Evolutionary conservation across 2,888 invertebrate species (phyloP).

Genomic region (Julus scanicus): DNA sequence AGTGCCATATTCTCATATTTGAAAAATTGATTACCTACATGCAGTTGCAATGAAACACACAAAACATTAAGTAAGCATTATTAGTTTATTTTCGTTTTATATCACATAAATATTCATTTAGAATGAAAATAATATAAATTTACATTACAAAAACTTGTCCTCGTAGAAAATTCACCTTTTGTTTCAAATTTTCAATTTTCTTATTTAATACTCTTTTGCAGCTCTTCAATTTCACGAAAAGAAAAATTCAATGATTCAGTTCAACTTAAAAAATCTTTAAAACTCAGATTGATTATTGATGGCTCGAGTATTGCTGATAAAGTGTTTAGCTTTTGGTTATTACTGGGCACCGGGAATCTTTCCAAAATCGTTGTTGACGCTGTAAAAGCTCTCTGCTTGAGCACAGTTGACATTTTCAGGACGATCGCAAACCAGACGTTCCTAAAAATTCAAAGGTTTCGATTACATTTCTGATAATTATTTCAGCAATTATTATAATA

Average conservation of each 20-base stretch:
- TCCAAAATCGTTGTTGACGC: constrained; percentile 57
- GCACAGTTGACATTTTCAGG: constrained; percentile 57
- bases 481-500: no score
- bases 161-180: background rate
- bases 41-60: background rate
- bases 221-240: no score
- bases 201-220: background rate
- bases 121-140: background rate
- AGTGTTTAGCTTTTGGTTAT: background rate
- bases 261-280: no score
- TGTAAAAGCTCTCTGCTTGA: constrained; percentile 54
- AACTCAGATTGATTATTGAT: no score
- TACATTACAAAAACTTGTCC: background rate
- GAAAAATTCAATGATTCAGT: no score
- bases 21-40: no score
- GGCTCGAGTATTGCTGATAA: background rate
- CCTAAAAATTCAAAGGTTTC: constrained; percentile 44
- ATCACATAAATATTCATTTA: background rate
- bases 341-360: constrained; percentile 54
- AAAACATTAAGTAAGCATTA: background rate
- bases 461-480: no score
- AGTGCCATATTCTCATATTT: no score
- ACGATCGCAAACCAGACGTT: constrained; percentile 57
- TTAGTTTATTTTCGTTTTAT: background rate
- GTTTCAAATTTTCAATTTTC: background rate